phyloP scores from a whole-genome alignment of 2,888 invertebrate species.

The Nowickia ferox region DNA sequence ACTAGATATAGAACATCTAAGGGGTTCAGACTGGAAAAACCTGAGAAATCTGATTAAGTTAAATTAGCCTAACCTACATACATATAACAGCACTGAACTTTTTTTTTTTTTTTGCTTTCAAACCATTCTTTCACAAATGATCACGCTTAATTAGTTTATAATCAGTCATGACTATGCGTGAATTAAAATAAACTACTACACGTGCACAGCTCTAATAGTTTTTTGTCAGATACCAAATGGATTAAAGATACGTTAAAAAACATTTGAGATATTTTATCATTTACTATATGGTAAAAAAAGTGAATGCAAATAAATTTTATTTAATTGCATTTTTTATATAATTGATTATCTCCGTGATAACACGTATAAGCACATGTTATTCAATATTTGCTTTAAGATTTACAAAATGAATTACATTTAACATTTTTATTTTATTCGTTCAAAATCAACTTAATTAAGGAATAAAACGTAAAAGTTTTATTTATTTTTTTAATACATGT shows the following conservation, averaged over 20 bases:
- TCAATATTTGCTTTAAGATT: constrained; percentile 12
- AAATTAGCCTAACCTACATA: no score
- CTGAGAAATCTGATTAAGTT: no score
- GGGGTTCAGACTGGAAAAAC: no score
- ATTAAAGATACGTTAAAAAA: background rate
- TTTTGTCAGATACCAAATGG: constrained; percentile 15
- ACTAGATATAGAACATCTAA: no score
- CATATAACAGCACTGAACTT: no score
- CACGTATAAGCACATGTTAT: constrained; percentile 1
- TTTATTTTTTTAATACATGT: background rate
- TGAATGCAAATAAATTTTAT: background rate
- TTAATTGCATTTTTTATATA: constrained; percentile 1
- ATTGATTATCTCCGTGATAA: constrained; percentile 26
- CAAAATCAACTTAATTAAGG: background rate
- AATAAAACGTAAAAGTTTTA: background rate
- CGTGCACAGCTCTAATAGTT: background rate
- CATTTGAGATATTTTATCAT: background rate
- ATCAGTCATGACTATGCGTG: background rate
- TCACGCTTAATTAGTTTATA: no score
- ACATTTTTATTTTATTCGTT: background rate
- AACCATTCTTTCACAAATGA: no score
- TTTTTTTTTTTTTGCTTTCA: no score
- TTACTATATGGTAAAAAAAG: background rate
- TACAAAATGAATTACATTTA: background rate
- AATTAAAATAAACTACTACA: background rate